Percentiles rank a stretch among this genome's conserved stretches.
Evolutionary conservation across 1,140 invertebrate genomes (phyloP).

Genomic region (Eufriesea mexicana): DNA sequence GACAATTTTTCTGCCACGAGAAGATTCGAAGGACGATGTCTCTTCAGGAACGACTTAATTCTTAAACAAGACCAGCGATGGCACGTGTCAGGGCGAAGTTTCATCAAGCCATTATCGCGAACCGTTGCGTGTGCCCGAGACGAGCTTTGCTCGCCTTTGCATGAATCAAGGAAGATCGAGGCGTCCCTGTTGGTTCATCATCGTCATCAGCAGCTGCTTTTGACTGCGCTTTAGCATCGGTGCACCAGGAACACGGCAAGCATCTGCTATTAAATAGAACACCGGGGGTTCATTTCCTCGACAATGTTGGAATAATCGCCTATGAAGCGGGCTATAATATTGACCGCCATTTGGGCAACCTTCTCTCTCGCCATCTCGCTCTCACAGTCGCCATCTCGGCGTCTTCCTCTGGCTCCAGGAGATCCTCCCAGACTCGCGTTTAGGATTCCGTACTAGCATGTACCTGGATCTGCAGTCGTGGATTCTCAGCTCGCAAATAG

Average conservation of each 20-base stretch:
- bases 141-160: neutral
- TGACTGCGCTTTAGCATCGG: conserved; percentile 1
- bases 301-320: conserved; percentile 49
- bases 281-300: conserved; percentile 32
- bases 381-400: neutral
- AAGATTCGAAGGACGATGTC: neutral
- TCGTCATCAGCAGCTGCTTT: conserved; percentile 35
- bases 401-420: neutral
- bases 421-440: no score
- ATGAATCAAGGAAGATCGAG: conserved; percentile 40
- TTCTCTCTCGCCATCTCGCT: no score
- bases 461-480: neutral
- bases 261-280: conserved; percentile 43
- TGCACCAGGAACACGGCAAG: neutral
- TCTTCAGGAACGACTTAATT: neutral
- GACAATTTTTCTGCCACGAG: conserved; percentile 1
- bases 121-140: neutral
- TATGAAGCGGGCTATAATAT: conserved; percentile 15
- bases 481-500: neutral
- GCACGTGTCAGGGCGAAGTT: neutral
- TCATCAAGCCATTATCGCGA: conserved; percentile 16
- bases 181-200: conserved; percentile 25
- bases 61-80: neutral
- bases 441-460: neutral
- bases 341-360: neutral